Percentiles rank a stretch among this genome's conserved stretches.
phyloP scores from a whole-genome alignment of 2,113 vertebrate species.

The Tinamus guttatus region DNA sequence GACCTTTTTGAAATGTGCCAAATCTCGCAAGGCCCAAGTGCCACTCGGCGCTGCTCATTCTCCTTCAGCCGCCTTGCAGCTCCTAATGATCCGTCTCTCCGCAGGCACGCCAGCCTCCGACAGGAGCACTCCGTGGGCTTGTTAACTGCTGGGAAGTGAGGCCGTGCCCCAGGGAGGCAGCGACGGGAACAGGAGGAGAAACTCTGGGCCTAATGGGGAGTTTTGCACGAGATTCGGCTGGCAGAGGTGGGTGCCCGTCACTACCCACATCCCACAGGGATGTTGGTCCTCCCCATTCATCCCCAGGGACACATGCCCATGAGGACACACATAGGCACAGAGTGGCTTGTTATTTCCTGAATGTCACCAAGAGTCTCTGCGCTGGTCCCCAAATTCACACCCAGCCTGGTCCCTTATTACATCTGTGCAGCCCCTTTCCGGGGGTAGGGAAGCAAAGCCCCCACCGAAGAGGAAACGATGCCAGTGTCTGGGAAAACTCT shows the following conservation, averaged over 20 bases:
- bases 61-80: not conserved
- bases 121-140: not conserved
- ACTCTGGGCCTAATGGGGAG: not conserved
- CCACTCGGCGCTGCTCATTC: not conserved
- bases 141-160: not conserved
- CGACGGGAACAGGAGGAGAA: not conserved
- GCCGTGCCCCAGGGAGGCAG: not conserved
- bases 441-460: not conserved
- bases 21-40: not conserved
- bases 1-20: not conserved
- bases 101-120: not conserved
- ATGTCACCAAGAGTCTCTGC: too few relatives aligned
- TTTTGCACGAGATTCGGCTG: not conserved
- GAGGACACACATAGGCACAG: not conserved
- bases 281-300: not conserved
- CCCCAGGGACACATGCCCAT: too few relatives aligned
- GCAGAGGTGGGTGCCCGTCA: not conserved
- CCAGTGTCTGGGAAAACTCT: not conserved
- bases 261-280: not conserved
- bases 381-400: not conserved
- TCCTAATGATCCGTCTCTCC: not conserved
- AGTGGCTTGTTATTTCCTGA: too few relatives aligned
- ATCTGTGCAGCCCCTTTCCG: not conserved
- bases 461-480: not conserved
- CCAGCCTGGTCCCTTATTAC: not conserved